Base-by-base conservation (phyloP, 1,140 invertebrate genomes). In the Zaprionus tsacasi region DNA sequence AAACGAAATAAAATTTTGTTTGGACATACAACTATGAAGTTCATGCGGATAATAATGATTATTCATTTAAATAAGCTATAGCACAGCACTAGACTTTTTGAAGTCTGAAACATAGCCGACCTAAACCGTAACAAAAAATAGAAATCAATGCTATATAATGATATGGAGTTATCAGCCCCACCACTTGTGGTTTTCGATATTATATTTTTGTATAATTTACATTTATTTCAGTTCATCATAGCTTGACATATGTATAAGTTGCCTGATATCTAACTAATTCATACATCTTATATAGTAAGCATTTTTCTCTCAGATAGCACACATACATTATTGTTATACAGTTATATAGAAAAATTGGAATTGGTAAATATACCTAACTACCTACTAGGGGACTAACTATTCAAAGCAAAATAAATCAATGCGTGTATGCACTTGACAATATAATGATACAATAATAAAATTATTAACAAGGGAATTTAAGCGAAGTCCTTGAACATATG, bases 171-270 rank as follows among this genome's bases (percentile, higher is more conserved):
- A 40, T 40, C 12, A 40, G 38, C 12, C 12, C 3, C 11, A 40
- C n/a, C 6, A 6, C 30, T 60, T 27, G 25, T 10, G 12, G 1
- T 3, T 6, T 36, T 61, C 2, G 5, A 1, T 27, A 6, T 12
- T 35, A 30, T 4, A 10, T 35, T 54, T 43, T 68, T 63, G 52
- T 15, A 52, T 60, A 48, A 61, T 77, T 57, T 69, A 67, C 63
- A 68, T 86, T 79, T 82, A 88, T 82, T 86, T 86, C 76, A 72
- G 69, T 79, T 81, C 69, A 64, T 78, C 58, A 50, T 65, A 76
- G 55, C 48, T 78, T 61, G 74, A 78, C 76, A 83, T 69, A 54
- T 69, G 21, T 70, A 3, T 63, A 58, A 63, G 33, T 63, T 70
- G 40, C 59, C 68, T 65, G 61, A 80, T 78, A 80, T 66, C 60